phyloP scores from a whole-genome alignment of 1,140 invertebrate species.

The Drosophila elegans region DNA sequence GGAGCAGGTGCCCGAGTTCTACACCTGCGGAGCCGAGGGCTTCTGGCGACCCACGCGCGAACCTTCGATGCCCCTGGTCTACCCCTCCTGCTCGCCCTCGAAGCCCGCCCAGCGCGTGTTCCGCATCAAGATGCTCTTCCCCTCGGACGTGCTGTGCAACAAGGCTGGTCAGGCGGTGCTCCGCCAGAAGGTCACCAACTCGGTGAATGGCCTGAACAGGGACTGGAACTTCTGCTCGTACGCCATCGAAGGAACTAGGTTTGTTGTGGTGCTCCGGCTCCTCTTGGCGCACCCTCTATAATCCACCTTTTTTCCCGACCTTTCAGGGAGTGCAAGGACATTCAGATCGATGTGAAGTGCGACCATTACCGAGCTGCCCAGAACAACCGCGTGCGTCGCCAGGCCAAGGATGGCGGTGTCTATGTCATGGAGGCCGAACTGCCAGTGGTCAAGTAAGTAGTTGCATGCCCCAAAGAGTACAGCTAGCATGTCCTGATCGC shows the following conservation, averaged over 20 bases:
- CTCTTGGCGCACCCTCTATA: no score
- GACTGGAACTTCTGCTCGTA: conserved; percentile 98
- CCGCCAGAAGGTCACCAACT: conserved; percentile 93
- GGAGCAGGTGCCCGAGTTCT: conserved; percentile 96
- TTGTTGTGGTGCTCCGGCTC: not conserved
- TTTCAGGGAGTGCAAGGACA: conserved; percentile 92
- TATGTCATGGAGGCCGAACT: conserved; percentile 92
- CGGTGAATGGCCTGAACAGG: conserved; percentile 94
- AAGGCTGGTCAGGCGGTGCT: conserved; percentile 96
- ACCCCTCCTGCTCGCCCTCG: conserved; percentile 94
- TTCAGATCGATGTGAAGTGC: conserved; percentile 95
- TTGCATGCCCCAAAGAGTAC: not conserved
- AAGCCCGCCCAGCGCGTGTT: conserved; percentile 96
- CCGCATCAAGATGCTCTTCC: conserved; percentile 96
- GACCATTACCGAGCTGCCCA: conserved; percentile 88
- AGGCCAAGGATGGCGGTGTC: conserved; percentile 89
- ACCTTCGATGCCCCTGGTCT: conserved; percentile 91
- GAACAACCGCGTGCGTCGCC: conserved; percentile 87
- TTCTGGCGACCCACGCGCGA: conserved; percentile 96
- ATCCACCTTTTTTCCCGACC: no score
- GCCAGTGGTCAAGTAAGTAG: conserved; percentile 92
- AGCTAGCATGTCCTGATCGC: conserved; percentile 37
- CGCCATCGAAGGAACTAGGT: conserved; percentile 88
- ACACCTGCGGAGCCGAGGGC: conserved; percentile 97
- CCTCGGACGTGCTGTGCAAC: conserved; percentile 96